These are phyloP conservation scores for Pemphredon lugubris DNA, from an alignment of 2,888 invertebrate genomes.

Conservation along the genomic window DNA sequence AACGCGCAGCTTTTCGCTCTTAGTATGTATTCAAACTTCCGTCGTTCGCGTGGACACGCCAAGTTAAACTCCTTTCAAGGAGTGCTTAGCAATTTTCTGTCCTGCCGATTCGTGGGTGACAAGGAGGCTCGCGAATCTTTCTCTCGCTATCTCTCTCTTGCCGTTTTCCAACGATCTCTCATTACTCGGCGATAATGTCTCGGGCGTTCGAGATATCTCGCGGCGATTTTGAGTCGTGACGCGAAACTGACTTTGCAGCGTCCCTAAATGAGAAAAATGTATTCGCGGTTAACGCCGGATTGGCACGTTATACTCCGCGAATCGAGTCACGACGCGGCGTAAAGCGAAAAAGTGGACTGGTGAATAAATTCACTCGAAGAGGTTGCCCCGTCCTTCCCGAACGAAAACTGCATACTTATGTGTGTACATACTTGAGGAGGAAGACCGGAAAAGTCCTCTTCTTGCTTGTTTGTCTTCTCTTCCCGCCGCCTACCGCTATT, in stretches of 20 bases:
- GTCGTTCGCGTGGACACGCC: slow-evolving; percentile 4
- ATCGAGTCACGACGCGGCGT: slow-evolving; percentile 49
- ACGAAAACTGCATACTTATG: slow-evolving; percentile 64
- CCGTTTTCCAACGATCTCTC: no score
- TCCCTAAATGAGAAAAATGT: background rate
- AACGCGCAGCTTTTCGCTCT: slow-evolving; percentile 9
- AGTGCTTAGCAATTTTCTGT: slow-evolving; percentile 25
- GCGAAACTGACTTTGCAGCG: no score
- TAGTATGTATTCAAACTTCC: slow-evolving; percentile 18
- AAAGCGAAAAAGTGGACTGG: slow-evolving; percentile 43
- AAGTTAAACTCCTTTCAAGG: slow-evolving; percentile 30
- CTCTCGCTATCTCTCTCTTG: no score
- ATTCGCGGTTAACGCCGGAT: background rate
- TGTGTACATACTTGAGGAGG: slow-evolving; percentile 46
- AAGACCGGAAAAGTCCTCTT: slow-evolving; percentile 45
- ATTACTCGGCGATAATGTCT: no score
- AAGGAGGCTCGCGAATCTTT: no score
- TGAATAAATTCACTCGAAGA: slow-evolving; percentile 61
- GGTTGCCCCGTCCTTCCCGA: slow-evolving; percentile 36
- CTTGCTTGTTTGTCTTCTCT: slow-evolving; percentile 56
- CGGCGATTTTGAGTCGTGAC: no score
- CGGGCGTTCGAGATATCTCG: no score
- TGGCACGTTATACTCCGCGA: slow-evolving; percentile 21
- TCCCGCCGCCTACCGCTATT: slow-evolving; percentile 11
- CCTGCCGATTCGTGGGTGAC: background rate